Evolutionary conservation across 2,797 vertebrate genomes (phyloP), one percentile per base, ranked within the genome.

Genomic region (Pampus argenteus): DNA sequence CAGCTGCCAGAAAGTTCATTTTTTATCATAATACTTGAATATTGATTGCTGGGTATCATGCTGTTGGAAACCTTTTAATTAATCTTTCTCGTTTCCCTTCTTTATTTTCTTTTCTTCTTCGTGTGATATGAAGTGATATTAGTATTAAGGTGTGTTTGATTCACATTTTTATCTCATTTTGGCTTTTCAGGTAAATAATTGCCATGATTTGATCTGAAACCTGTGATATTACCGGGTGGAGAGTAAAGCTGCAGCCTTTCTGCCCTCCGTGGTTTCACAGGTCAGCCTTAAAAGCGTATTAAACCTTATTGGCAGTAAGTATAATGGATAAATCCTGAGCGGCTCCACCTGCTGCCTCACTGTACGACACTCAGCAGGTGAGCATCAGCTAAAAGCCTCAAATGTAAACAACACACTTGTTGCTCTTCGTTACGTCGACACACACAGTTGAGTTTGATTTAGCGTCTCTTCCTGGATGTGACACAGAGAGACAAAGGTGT

Each of bases 331-430:
- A 72, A 82, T 34, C 79, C 56, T 0, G 45, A 52, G 58, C 55
- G 10, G 36, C 62, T 71, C 78, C 81, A 74, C 71, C 81, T 79
- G 83, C 71, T 66, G 48, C 77, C 66, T 58, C 38, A 2, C 67
- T 51, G 54, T 50, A 6, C 28, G 0, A 10, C 67, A 40, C 71
- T 70, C 82, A 60, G 79, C 64, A 25, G 64, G 79, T 36, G 48
- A 63, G 74, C 56, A 1, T 9, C 68, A 1, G 69, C 78, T 76
- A 62, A 82, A 65, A 84, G 66, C 72, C 71, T 63, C 7, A 1
- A 8, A 42, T 71, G 59, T 31, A 70, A 75, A 75, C 72, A 26
- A 40, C 1, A n/a, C 29, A 36, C 69, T 17, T 5, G 71, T 34
- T 57, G 48, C 76, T 77, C 51, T 57, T 55, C 22, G 58, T 6